Evolutionary conservation across 2,113 vertebrate genomes (phyloP).

Genomic region (Scomber scombrus): DNA sequence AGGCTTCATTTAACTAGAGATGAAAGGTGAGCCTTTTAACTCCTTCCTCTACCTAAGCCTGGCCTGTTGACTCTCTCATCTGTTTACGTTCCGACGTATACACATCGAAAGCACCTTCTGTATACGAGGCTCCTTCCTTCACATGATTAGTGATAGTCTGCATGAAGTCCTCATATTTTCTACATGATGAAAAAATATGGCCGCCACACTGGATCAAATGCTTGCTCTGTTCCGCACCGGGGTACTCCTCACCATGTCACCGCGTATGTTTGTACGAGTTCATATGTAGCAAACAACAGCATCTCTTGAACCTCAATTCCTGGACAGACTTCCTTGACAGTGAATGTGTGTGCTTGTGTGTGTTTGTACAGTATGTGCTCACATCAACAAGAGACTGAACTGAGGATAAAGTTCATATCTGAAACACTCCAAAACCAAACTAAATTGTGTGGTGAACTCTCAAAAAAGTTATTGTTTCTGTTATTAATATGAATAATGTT

Average conservation of each 20-base stretch:
- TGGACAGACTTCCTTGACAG: slow-evolving; percentile 8
- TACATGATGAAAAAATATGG: slow-evolving; percentile 40
- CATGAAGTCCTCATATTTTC: slow-evolving; percentile 43
- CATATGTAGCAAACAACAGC: neutral
- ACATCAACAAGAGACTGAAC: too few relatives aligned
- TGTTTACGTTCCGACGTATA: slow-evolving; percentile 67
- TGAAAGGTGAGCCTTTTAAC: slow-evolving; percentile 84
- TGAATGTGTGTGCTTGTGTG: neutral
- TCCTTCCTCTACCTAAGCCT: slow-evolving; percentile 74
- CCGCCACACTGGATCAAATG: slow-evolving; percentile 22
- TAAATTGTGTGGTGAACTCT: too few relatives aligned
- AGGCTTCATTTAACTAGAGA: slow-evolving; percentile 84
- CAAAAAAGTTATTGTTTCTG: too few relatives aligned
- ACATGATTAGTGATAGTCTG: slow-evolving; percentile 57
- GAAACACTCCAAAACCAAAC: too few relatives aligned
- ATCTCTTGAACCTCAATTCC: neutral
- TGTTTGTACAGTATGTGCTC: neutral
- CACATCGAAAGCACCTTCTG: slow-evolving; percentile 65
- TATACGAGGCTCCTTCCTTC: slow-evolving; percentile 48
- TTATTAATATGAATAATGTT: too few relatives aligned
- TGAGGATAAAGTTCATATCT: too few relatives aligned
- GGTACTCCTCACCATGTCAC: neutral
- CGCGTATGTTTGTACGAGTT: slow-evolving; percentile 1
- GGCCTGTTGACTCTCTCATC: slow-evolving; percentile 69
- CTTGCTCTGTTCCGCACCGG: slow-evolving; percentile 30